These are phyloP conservation scores for Axinella damicornis DNA, from an alignment of 37 sponge, comb jelly and placozoan genomes.

Conservation along the genomic window DNA sequence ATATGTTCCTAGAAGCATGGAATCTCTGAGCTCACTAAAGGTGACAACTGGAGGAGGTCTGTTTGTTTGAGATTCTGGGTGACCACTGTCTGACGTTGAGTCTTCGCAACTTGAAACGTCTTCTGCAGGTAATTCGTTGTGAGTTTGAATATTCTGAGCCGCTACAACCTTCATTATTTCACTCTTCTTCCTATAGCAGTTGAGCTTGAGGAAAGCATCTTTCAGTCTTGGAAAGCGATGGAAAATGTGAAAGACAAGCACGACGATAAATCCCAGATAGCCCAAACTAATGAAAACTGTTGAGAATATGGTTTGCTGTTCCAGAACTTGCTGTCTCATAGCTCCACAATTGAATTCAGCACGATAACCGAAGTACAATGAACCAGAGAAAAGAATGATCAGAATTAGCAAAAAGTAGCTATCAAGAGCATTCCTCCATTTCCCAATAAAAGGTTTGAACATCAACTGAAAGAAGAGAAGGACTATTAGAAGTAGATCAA, in stretches of 20 bases:
- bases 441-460: conserved; percentile 14
- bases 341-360: background rate
- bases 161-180: background rate
- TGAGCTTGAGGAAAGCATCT: background rate
- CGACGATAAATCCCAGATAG: background rate
- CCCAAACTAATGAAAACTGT: background rate
- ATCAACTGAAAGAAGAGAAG: conserved; percentile 1
- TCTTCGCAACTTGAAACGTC: too few species aligned
- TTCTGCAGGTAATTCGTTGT: too few species aligned
- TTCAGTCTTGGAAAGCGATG: conserved; percentile 19
- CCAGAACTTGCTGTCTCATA: too few species aligned
- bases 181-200: background rate
- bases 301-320: too few species aligned
- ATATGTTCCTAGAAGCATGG: background rate
- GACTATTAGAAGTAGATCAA: background rate
- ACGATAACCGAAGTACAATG: background rate
- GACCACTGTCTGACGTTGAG: too few species aligned
- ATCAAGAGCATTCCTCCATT: conserved; percentile 25
- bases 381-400: background rate
- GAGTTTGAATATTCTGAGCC: too few species aligned
- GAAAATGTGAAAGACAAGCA: conserved; percentile 1
- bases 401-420: conserved; percentile 17
- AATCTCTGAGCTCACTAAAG: background rate
- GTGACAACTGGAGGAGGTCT: background rate
- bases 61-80: too few species aligned